A percentile compares a stretch with the other conserved stretches of the same genome.
Evolutionary conservation across 1,140 invertebrate genomes (phyloP).

Genomic region (Magallana angulata): DNA sequence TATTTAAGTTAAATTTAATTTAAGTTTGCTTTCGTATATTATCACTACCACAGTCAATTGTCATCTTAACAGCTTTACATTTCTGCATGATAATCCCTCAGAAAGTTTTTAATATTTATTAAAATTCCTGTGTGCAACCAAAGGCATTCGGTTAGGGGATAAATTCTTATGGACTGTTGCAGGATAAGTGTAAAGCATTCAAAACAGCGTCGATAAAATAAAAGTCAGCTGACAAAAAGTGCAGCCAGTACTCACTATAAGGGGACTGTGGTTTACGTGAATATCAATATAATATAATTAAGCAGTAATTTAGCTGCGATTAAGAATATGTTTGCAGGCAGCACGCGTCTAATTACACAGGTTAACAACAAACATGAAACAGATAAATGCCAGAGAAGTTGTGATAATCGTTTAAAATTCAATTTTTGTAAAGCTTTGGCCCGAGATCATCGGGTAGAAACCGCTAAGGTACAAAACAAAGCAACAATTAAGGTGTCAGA

Average conservation of each 20-base stretch:
- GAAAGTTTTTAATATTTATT: not conserved
- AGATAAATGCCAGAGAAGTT: constrained; percentile 10
- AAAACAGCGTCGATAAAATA: not conserved
- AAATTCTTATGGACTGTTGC: not conserved
- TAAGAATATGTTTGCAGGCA: constrained; percentile 25
- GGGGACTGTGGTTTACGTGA: not conserved
- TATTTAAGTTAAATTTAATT: too few species aligned
- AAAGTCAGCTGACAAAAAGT: constrained; percentile 27
- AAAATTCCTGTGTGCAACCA: not conserved
- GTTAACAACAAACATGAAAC: constrained; percentile 36
- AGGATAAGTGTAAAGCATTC: not conserved
- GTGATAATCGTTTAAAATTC: constrained; percentile 36
- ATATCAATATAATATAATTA: constrained; percentile 33
- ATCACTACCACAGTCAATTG: not conserved
- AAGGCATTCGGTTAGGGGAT: not conserved
- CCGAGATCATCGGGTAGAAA: constrained; percentile 25
- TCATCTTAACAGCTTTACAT: not conserved
- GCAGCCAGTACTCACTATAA: constrained; percentile 10
- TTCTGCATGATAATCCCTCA: not conserved
- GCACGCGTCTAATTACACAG: constrained; percentile 1
- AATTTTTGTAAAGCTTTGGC: constrained; percentile 24
- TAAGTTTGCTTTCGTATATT: too few species aligned
- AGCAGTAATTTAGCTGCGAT: constrained; percentile 25
- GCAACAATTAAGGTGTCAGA: constrained; percentile 28
- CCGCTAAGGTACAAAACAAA: constrained; percentile 33